These are phyloP conservation scores for Oreotrochilus melanogaster DNA, from an alignment of 2,113 vertebrate genomes.

Conservation along the genomic window DNA sequence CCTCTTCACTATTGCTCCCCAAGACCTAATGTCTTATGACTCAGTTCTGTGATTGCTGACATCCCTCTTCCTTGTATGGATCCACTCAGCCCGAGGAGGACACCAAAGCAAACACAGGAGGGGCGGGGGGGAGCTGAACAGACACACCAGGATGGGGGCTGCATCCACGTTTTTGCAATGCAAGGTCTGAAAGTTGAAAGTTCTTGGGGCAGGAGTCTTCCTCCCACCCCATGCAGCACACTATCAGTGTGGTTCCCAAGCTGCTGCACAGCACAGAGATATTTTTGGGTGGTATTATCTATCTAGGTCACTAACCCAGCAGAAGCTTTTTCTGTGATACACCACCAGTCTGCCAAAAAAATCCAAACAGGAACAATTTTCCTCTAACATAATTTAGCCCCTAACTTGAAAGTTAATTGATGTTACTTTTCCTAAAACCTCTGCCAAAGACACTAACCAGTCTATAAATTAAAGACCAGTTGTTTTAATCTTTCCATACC, in stretches of 20 bases:
- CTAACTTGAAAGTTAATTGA: background rate
- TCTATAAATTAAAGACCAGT: background rate
- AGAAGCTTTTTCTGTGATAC: background rate
- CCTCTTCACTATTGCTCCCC: no score
- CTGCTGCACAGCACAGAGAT: background rate
- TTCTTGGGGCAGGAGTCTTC: background rate
- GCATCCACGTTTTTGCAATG: accelerated
- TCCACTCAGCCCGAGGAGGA: accelerated
- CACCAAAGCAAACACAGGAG: background rate
- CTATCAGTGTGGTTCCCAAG: background rate
- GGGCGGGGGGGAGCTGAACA: background rate
- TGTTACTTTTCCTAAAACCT: background rate
- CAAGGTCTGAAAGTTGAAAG: background rate
- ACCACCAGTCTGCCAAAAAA: background rate
- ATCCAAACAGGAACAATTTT: background rate
- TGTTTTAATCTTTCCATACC: conserved; percentile 15
- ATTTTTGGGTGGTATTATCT: background rate
- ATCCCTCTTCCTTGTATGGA: background rate
- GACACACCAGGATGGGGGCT: background rate
- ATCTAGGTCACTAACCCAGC: background rate
- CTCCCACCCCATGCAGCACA: accelerated
- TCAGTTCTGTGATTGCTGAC: background rate
- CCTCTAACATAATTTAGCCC: background rate
- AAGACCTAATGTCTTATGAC: background rate
- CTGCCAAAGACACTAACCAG: background rate